These are phyloP conservation scores for Saxicola maurus DNA, from an alignment of 2,797 vertebrate species.

Conservation along the genomic window DNA sequence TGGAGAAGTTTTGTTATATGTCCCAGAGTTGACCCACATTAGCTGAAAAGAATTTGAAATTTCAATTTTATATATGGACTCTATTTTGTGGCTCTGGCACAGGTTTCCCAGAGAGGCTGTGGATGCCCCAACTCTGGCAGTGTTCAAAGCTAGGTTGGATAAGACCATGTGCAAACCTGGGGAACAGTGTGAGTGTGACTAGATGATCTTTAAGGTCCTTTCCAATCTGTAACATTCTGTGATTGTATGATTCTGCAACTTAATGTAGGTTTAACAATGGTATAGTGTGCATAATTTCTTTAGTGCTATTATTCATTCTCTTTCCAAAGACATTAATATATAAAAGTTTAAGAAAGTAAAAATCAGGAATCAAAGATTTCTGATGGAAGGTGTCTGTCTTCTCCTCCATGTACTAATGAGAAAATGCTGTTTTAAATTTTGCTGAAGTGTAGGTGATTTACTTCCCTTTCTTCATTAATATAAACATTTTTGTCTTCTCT, in stretches of 20 bases:
- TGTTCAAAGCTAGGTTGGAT: neutral
- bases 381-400: neutral
- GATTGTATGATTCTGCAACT: neutral
- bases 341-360: neutral
- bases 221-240: neutral
- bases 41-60: neutral
- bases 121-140: neutral
- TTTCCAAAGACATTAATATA: neutral
- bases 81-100: neutral
- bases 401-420: neutral
- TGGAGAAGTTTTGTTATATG: neutral
- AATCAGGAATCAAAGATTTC: neutral
- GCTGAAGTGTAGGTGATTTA: neutral
- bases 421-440: neutral
- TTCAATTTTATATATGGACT: neutral
- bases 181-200: neutral
- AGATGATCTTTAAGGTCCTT: neutral
- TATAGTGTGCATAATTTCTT: neutral
- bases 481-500: neutral
- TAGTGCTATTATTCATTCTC: neutral
- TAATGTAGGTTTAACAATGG: neutral
- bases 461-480: neutral
- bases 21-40: neutral
- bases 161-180: neutral
- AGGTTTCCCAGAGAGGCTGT: neutral